Base-by-base conservation (phyloP, 1,140 invertebrate genomes). In the Tetranychus urticae region DNA sequence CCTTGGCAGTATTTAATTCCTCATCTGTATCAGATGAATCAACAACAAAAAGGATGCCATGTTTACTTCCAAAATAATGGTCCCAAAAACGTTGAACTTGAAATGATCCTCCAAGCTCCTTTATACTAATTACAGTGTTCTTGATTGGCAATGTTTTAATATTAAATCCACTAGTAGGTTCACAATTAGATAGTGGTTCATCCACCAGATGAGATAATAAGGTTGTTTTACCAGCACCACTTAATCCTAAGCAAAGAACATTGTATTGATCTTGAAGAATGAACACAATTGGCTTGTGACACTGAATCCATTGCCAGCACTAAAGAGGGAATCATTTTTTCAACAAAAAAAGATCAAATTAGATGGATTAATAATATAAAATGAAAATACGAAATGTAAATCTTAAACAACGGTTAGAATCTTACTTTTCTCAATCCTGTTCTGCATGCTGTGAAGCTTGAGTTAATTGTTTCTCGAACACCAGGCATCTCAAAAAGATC, bases 121-220 rank as follows among this genome's bases (percentile, higher is more conserved):
- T 74, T 46, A 74, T 73, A 62, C 71, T 72, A 39, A 74, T 69
- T 37, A 73, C 70, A 68, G 65, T 57, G 66, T 69, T 63, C 48
- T 64, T 66, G 10, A 69, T 34, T 36, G 66, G 66, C n/a, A 68
- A 52, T 14, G 67, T 68, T 56, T 67, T 68, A 14, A 67, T 68
- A 60, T 67, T 66, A 48, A 68, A 67, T 67, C 73, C 73, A 55
- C 69, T 67, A 48, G 73, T 74, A 58, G 73, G 72, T 62, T 71
- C 68, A 56, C 72, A 68, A 35, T 69, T 64, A 23, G 42, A 69
- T 65, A 37, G 67, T 61, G 37, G 66, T 65, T 74, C 73, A 35
- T 70, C 71, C 66, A 71, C 71, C n/a, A 73, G 64, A 45, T 70
- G 63, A 10, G 71, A 69, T 31, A 74, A 57, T 4, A 72, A 46